Conservation (phyloP, 2,888 invertebrate species). For the Mallateleia sp. region DNA sequence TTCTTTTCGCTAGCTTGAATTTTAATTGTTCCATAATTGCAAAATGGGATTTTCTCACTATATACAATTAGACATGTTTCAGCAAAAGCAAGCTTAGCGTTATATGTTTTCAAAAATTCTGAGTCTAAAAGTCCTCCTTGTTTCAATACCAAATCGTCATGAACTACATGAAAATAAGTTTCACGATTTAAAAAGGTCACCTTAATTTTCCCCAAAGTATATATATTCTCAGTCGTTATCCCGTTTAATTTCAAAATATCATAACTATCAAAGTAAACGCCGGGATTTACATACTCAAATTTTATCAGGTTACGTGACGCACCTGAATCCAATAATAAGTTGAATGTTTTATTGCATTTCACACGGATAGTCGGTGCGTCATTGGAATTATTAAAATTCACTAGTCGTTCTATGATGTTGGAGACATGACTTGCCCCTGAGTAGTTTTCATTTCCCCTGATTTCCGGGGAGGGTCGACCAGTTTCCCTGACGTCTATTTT, state of each 20-base stretch:
- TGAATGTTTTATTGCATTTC: background rate
- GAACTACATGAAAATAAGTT: background rate
- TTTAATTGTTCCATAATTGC: background rate
- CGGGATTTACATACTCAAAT: background rate
- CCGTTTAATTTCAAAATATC: background rate
- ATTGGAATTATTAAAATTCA: background rate
- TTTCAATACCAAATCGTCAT: background rate
- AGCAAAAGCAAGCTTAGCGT: background rate
- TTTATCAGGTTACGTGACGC: background rate
- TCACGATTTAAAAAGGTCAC: background rate
- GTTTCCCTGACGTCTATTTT: background rate
- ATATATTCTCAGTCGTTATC: background rate
- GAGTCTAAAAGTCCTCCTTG: background rate
- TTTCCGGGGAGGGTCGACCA: background rate
- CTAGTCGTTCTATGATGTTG: background rate
- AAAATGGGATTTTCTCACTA: background rate
- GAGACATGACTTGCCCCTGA: too few species aligned
- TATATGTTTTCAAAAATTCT: constrained; percentile 1
- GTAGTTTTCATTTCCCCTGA: background rate
- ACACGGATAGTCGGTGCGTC: background rate
- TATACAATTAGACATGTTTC: background rate
- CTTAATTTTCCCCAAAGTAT: background rate
- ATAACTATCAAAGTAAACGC: background rate
- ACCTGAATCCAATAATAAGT: background rate
- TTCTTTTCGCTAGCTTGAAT: constrained; percentile 43